Conservation (phyloP, 1,140 invertebrate genomes). For the Platyscapa corneri region DNA sequence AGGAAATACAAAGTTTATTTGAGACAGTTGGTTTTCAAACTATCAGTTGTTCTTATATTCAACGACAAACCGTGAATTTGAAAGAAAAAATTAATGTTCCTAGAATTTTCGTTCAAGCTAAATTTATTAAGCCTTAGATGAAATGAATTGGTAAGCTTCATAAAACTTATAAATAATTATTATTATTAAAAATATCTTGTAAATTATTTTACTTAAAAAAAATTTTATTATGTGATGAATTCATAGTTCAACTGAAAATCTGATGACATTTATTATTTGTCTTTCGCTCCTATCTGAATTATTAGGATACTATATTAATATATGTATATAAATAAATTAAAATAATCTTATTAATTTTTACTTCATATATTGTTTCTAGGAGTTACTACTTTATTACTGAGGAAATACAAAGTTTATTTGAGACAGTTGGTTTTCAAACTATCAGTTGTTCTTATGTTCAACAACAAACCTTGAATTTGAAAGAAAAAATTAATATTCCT, state of each 20-base stretch:
- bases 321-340: no score
- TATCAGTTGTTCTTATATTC: constrained; percentile 83
- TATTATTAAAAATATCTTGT: neutral
- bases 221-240: no score
- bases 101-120: constrained; percentile 93
- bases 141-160: neutral
- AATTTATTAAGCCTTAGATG: constrained; percentile 81
- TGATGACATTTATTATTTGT: constrained; percentile 61
- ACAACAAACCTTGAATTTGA: constrained; percentile 91
- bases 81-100: constrained; percentile 94
- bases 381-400: constrained; percentile 88
- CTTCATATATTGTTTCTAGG: constrained; percentile 78
- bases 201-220: no score
- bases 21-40: constrained; percentile 81
- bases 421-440: constrained; percentile 81
- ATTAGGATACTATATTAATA: no score
- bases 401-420: constrained; percentile 79
- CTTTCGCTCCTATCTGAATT: constrained; percentile 70
- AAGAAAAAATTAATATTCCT: constrained; percentile 92
- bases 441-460: constrained; percentile 84
- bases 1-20: constrained; percentile 81
- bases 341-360: no score
- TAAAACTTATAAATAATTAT: constrained; percentile 58
- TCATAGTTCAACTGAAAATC: constrained; percentile 70
- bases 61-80: constrained; percentile 90